Evolutionary conservation across 2,113 vertebrate species (phyloP).

Genomic region (Oophaga pumilio): DNA sequence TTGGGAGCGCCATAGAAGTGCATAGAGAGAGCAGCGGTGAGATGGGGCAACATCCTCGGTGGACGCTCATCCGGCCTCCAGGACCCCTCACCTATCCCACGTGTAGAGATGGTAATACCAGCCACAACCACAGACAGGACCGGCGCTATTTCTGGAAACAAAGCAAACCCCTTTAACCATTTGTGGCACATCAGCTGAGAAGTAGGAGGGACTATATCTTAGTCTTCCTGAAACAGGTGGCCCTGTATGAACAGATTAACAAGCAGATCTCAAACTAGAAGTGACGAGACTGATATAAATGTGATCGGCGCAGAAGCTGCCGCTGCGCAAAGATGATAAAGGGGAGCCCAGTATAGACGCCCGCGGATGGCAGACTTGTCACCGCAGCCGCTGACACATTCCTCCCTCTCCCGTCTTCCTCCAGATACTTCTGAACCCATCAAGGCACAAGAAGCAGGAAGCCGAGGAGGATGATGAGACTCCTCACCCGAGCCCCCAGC

Average conservation of each 20-base stretch:
- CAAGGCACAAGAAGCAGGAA: slow-evolving; percentile 61
- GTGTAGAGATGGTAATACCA: neutral
- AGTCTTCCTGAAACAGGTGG: neutral
- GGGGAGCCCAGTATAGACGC: neutral
- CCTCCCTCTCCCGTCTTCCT: slow-evolving; percentile 59
- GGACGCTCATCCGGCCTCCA: too few relatives aligned
- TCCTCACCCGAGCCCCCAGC: slow-evolving; percentile 81
- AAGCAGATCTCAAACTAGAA: neutral
- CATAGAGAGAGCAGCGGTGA: too few relatives aligned
- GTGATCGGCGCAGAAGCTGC: neutral
- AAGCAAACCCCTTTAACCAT: too few relatives aligned
- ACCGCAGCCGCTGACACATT: slow-evolving; percentile 70
- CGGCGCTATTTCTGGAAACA: too few relatives aligned
- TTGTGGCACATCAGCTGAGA: too few relatives aligned
- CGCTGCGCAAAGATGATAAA: neutral
- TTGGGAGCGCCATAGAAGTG: too few relatives aligned
- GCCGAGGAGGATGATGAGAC: slow-evolving; percentile 73
- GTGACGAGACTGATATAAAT: neutral
- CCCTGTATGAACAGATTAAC: neutral
- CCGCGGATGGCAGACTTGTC: slow-evolving; percentile 63
- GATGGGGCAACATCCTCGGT: too few relatives aligned
- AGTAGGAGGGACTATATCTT: neutral
- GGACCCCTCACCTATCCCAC: too few relatives aligned
- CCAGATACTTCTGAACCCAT: slow-evolving; percentile 71
- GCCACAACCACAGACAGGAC: neutral